These are phyloP conservation scores for Boloria selene DNA, from an alignment of 2,888 invertebrate genomes.

Conservation along the genomic window DNA sequence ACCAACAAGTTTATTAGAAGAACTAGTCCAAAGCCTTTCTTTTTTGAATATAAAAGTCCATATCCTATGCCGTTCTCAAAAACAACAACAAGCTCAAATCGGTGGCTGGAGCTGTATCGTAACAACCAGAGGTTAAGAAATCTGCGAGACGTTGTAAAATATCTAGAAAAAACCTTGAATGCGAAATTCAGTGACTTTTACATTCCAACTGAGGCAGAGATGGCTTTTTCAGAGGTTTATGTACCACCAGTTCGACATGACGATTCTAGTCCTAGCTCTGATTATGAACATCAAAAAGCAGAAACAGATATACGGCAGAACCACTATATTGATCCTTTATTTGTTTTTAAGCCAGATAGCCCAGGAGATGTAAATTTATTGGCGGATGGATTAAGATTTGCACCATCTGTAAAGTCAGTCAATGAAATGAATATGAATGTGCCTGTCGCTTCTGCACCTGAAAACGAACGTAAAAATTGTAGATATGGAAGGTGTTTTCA, in stretches of 20 bases:
- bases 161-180: slow-evolving; percentile 72
- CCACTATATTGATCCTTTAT: slow-evolving; percentile 84
- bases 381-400: slow-evolving; percentile 78
- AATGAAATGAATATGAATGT: slow-evolving; percentile 42
- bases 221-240: slow-evolving; percentile 70
- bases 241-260: slow-evolving; percentile 56
- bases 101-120: slow-evolving; percentile 71
- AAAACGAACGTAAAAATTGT: slow-evolving; percentile 53
- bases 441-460: slow-evolving; percentile 55
- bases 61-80: slow-evolving; percentile 70
- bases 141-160: slow-evolving; percentile 70
- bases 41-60: slow-evolving; percentile 67
- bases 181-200: slow-evolving; percentile 72
- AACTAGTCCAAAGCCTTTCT: slow-evolving; percentile 79
- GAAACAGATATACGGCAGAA: slow-evolving; percentile 49
- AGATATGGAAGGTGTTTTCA: slow-evolving; percentile 50
- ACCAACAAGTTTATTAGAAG: slow-evolving; percentile 56
- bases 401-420: slow-evolving; percentile 46
- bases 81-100: slow-evolving; percentile 59
- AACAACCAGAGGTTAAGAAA: slow-evolving; percentile 73
- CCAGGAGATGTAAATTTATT: slow-evolving; percentile 89
- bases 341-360: slow-evolving; percentile 86
- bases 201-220: slow-evolving; percentile 55
- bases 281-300: slow-evolving; percentile 45
- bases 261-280: slow-evolving; percentile 40